Evolutionary conservation across 2,797 vertebrate genomes (phyloP).

Genomic region (Balearica regulorum): DNA sequence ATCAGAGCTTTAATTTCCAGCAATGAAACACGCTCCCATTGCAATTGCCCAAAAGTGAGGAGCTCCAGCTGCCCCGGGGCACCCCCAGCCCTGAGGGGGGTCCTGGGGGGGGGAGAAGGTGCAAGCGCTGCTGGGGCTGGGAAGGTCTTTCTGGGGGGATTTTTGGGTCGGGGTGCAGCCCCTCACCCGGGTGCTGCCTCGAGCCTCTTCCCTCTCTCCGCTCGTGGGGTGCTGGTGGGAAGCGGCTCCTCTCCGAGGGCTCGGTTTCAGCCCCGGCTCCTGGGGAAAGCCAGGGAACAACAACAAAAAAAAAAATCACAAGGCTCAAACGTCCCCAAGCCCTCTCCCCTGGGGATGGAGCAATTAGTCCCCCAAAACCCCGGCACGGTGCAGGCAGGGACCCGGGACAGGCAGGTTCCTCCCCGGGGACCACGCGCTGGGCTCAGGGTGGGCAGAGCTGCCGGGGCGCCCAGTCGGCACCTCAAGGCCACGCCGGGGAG

Average conservation of each 20-base stretch:
- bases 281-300: not conserved
- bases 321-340: not conserved
- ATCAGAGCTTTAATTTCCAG: not conserved
- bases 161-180: fast-evolving
- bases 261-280: not conserved
- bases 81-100: not conserved
- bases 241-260: fast-evolving
- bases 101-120: not conserved
- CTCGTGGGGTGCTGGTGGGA: not conserved
- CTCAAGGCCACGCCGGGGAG: fast-evolving
- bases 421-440: fast-evolving
- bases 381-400: not conserved
- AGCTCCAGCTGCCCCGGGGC: not conserved
- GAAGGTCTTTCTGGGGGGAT: not conserved
- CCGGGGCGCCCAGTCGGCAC: fast-evolving
- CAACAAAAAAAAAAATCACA: not conserved
- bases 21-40: not conserved
- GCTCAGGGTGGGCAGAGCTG: not conserved
- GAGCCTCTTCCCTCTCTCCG: not conserved
- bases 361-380: not conserved
- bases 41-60: not conserved
- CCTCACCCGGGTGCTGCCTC: not conserved
- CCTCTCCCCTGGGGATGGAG: not conserved
- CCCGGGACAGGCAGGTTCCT: not conserved
- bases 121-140: fast-evolving